A percentile compares a stretch with the other conserved stretches of the same genome.
phyloP scores from a whole-genome alignment of 30 jellyfish, hydroid and myxozoan genomes.

The Aurelia sp. region DNA sequence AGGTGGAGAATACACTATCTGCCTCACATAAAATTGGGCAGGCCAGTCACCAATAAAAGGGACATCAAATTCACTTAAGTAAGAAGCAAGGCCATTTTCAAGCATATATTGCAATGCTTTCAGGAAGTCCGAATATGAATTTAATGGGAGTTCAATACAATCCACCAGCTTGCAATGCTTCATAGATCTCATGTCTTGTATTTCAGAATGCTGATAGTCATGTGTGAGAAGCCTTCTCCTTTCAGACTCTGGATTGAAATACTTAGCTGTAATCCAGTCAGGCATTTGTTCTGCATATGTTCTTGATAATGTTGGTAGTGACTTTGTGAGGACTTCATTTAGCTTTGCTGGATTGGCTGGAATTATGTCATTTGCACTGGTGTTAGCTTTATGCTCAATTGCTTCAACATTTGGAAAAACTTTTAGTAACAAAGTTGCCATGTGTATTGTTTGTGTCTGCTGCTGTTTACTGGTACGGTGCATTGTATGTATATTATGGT shows the following conservation, averaged over 20 bases:
- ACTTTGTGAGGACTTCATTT: conserved; percentile 19
- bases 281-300: conserved; percentile 23
- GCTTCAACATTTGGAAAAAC: no score
- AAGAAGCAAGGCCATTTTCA: background rate
- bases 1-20: conserved; percentile 23
- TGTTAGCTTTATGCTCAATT: background rate
- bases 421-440: no score
- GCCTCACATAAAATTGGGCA: no score
- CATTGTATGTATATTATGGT: no score
- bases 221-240: conserved; percentile 27
- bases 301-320: conserved; percentile 16
- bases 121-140: no score
- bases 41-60: no score
- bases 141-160: no score
- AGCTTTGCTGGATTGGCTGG: conserved; percentile 17
- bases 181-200: conserved; percentile 23
- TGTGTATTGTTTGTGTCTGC: no score
- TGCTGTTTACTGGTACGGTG: no score
- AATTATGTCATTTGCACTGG: conserved; percentile 6
- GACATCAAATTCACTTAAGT: conserved; percentile 14
- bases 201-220: conserved; percentile 12
- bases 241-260: conserved; percentile 23
- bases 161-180: no score
- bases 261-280: conserved; percentile 5
- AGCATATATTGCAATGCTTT: no score